phyloP scores from a whole-genome alignment of 2,797 vertebrate species.

The Dendrocincla fuliginosa region DNA sequence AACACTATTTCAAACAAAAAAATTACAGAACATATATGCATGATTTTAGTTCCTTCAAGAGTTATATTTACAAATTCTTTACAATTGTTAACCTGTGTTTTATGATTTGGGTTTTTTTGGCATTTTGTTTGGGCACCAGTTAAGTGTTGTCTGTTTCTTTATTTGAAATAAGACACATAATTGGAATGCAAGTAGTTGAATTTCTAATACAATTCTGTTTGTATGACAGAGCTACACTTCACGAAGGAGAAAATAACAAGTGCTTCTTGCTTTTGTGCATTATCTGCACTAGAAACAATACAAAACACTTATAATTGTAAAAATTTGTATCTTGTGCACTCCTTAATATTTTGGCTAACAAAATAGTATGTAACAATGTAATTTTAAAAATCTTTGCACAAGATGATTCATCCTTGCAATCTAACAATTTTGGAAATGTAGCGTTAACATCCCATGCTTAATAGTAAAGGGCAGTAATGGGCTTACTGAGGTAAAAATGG shows the following conservation, averaged over 20 bases:
- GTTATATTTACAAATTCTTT: not conserved
- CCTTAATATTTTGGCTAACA: not conserved
- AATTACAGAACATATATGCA: not conserved
- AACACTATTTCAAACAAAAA: not conserved
- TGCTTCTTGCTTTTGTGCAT: not conserved
- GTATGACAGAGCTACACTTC: not conserved
- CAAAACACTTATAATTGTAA: not conserved
- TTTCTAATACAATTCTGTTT: not conserved
- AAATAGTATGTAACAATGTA: not conserved
- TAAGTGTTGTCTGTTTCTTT: not conserved
- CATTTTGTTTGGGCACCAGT: not conserved
- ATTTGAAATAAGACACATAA: not conserved
- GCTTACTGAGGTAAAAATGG: not conserved
- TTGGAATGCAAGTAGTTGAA: not conserved
- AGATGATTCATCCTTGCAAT: not conserved
- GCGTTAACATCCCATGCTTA: not conserved
- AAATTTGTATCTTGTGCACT: not conserved
- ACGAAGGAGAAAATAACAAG: not conserved
- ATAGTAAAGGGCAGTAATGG: not conserved
- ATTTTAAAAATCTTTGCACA: not conserved
- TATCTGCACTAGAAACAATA: not conserved
- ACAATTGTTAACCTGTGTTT: not conserved
- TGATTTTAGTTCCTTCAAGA: not conserved
- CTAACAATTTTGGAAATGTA: not conserved
- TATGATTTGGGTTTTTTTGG: not conserved